Evolutionary conservation across 2,113 vertebrate species (phyloP), one percentile per base, ranked within the genome.

Genomic region (Athene noctua): DNA sequence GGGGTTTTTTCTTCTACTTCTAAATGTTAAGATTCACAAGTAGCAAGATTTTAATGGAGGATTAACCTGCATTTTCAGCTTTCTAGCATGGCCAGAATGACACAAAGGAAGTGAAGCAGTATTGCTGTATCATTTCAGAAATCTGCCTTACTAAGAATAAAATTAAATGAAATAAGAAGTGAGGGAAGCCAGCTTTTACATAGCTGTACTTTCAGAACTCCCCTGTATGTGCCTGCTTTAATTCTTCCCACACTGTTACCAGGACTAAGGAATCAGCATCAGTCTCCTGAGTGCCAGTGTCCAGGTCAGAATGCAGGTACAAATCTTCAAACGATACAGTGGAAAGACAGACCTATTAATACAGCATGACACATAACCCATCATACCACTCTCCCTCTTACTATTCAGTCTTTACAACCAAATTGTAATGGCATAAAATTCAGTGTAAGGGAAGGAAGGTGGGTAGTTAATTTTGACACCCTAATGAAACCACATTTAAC

Each of bases 191-290:
- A 19, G 74, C n/a, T 38, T 65, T 59, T 5, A 65, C 25, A 46
- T 0, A 51, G 63, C 44, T 77, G 49, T 72, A 30, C 32, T 65
- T 29, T 18, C 14, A 78, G 68, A 46, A 11, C 54, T 66, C 16
- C 44, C 27, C 30, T 0, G 0, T 7, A 23, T 0, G 1, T 19
- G 23, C 44, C 82, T 61, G 65, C 25, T 42, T 49, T 25, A 26
- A 9, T 29, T 44, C 38, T 23, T 21, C 46, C 40, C 26, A n/a
- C 30, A 6, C 40, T n/a, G 32, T 16, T 7, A 32, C 52, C 40
- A 59, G 29, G 17, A 67, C 22, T 15, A 7, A 51, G 44, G 8
- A 27, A 15, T 10, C 1, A 0, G 62, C 54, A 34, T 7, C 42
- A 62, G 34, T 7, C 44, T 47, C 22, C 38, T 1, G 5, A 55